Conservation (phyloP, 2,888 invertebrate genomes). For the Gastracanthus pulcherrimus region DNA sequence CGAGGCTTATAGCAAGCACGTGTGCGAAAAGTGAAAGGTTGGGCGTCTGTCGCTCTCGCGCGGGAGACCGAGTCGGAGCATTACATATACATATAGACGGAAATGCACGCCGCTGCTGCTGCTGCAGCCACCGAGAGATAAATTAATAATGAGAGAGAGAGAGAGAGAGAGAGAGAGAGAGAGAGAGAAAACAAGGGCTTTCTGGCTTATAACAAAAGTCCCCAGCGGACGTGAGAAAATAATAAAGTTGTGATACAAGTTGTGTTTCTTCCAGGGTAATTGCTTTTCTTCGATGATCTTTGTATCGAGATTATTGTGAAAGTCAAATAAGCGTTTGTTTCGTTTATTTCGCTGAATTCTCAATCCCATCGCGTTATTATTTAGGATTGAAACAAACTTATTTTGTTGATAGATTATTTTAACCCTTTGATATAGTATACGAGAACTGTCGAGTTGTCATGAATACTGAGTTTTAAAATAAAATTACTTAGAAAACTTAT, state of each 20-base stretch:
- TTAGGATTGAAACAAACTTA: too few relatives aligned
- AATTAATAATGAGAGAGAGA: constrained; percentile 35
- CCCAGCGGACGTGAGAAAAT: constrained; percentile 15
- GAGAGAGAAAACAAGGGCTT: neutral
- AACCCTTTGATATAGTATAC: too few relatives aligned
- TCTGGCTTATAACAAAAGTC: too few relatives aligned
- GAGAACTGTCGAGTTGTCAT: too few relatives aligned
- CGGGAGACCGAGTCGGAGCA: neutral
- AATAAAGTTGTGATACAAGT: neutral
- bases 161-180: neutral
- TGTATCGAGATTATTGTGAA: neutral
- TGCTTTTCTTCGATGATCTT: neutral
- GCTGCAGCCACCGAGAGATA: neutral
- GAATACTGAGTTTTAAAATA: too few relatives aligned
- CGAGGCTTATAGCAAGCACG: neutral
- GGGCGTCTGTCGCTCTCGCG: neutral
- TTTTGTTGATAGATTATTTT: too few relatives aligned
- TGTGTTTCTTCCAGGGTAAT: too few relatives aligned
- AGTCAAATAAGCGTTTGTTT: too few relatives aligned
- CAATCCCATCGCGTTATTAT: too few relatives aligned
- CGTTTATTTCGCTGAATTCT: too few relatives aligned
- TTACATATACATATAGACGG: neutral
- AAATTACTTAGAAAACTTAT: too few relatives aligned
- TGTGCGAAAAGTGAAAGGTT: constrained; percentile 47
- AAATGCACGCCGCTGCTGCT: neutral